phyloP scores from a whole-genome alignment of 1,140 invertebrate species.

The Drosophila leontia region DNA sequence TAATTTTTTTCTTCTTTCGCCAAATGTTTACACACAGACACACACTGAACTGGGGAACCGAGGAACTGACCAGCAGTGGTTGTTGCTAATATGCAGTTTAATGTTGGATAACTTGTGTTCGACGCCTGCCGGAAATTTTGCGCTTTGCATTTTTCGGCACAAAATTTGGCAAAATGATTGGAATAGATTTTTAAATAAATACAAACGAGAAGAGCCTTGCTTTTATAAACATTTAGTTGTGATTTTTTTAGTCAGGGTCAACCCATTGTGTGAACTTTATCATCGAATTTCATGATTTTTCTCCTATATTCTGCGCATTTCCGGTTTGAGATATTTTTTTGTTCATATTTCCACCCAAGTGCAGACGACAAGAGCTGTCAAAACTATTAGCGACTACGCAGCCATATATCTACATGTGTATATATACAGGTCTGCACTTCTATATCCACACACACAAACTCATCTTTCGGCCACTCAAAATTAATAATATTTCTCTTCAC shows the following conservation, averaged over 20 bases:
- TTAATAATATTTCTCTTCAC: conserved; percentile 72
- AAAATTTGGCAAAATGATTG: conserved; percentile 7
- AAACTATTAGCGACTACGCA: conserved; percentile 71
- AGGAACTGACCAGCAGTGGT: conserved; percentile 31
- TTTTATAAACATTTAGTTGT: conserved; percentile 40
- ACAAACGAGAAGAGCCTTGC: not conserved
- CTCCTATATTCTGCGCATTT: conserved; percentile 11
- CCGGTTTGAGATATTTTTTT: conserved; percentile 38
- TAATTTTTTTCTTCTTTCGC: conserved; percentile 61
- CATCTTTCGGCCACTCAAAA: conserved; percentile 70
- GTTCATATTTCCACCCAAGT: conserved; percentile 31
- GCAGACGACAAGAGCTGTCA: conserved; percentile 75
- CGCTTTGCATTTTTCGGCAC: conserved; percentile 6
- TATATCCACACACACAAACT: conserved; percentile 14
- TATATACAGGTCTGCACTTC: not conserved
- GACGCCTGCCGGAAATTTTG: conserved; percentile 53
- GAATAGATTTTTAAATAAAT: conserved; percentile 38
- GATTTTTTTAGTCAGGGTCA: conserved; percentile 65
- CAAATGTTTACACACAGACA: conserved; percentile 67
- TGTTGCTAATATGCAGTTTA: conserved; percentile 67
- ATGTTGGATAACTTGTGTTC: conserved; percentile 68
- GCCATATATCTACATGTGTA: not conserved
- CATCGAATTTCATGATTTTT: not conserved
- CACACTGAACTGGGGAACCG: conserved; percentile 7
- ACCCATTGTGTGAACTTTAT: conserved; percentile 54